A percentile compares a stretch with the other conserved stretches of the same genome.
phyloP scores from a whole-genome alignment of 2,113 vertebrate species.

The Chlamydotis undulata region DNA sequence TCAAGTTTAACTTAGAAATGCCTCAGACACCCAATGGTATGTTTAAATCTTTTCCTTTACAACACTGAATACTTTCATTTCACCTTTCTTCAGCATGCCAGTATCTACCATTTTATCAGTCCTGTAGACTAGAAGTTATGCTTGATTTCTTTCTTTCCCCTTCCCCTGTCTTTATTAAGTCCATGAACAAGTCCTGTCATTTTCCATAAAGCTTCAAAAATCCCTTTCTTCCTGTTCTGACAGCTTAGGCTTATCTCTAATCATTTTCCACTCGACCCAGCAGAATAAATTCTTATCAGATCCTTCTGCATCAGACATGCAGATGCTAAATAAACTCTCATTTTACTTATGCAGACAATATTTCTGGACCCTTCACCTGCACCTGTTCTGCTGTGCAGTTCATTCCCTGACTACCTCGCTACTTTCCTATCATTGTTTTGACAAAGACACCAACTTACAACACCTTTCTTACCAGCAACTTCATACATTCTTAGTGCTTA shows the following conservation, averaged over 20 bases:
- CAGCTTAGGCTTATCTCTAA: not conserved
- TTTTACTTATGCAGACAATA: not conserved
- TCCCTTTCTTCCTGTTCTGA: constrained; percentile 22
- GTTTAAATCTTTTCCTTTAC: not conserved
- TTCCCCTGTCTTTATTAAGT: not conserved
- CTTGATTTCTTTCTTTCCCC: not conserved
- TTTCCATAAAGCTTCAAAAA: not conserved
- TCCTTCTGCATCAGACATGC: not conserved
- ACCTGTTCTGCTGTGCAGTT: not conserved
- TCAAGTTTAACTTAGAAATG: not conserved
- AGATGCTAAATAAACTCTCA: constrained; percentile 6
- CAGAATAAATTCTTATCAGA: constrained; percentile 32
- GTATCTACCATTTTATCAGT: not conserved
- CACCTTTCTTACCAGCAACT: not conserved
- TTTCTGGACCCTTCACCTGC: not conserved
- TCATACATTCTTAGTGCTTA: not conserved
- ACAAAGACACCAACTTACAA: not conserved
- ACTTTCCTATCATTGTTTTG: not conserved
- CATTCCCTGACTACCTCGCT: not conserved
- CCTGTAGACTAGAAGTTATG: not conserved
- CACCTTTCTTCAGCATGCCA: not conserved
- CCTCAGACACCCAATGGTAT: not conserved
- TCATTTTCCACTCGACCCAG: constrained; percentile 25
- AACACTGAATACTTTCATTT: not conserved
- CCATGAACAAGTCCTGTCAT: constrained; percentile 1